Percentiles rank a stretch among this genome's conserved stretches.
Conservation (phyloP, 2,888 invertebrate species). For the Eurytoma adleriae region DNA sequence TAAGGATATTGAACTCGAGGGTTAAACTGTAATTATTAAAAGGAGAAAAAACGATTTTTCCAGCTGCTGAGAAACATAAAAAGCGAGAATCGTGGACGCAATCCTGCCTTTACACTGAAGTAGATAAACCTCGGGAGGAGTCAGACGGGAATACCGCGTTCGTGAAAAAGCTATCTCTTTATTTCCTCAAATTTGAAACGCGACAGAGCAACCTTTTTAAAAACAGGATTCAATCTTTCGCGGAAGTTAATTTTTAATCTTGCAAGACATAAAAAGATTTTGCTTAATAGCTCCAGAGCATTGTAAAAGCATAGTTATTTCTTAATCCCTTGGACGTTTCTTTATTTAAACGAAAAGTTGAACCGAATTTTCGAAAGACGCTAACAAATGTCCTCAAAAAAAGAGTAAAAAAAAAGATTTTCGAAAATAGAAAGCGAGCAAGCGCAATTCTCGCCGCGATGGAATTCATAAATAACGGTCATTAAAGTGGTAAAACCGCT, state of each 20-base stretch:
- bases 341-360: too few relatives aligned
- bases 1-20: too few relatives aligned
- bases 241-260: background rate
- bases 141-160: conserved; percentile 27
- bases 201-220: background rate
- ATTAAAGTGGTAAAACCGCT: conserved; percentile 3
- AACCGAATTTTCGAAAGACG: too few relatives aligned
- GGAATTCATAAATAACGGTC: conserved; percentile 26
- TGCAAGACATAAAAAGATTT: background rate
- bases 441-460: background rate
- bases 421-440: background rate
- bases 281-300: too few relatives aligned
- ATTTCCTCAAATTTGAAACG: background rate
- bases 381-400: background rate
- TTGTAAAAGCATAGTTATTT: too few relatives aligned
- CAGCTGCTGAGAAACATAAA: too few relatives aligned
- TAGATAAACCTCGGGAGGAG: conserved; percentile 30
- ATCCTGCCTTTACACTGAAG: conserved; percentile 18
- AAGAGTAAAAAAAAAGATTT: background rate
- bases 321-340: too few relatives aligned
- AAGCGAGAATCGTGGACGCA: background rate
- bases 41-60: too few relatives aligned
- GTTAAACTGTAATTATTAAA: too few relatives aligned
- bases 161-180: conserved; percentile 17
- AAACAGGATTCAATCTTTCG: conserved; percentile 1